Evolutionary conservation across 2,113 vertebrate genomes (phyloP), one percentile per base, ranked within the genome.

Genomic region (Aramus guarauna): DNA sequence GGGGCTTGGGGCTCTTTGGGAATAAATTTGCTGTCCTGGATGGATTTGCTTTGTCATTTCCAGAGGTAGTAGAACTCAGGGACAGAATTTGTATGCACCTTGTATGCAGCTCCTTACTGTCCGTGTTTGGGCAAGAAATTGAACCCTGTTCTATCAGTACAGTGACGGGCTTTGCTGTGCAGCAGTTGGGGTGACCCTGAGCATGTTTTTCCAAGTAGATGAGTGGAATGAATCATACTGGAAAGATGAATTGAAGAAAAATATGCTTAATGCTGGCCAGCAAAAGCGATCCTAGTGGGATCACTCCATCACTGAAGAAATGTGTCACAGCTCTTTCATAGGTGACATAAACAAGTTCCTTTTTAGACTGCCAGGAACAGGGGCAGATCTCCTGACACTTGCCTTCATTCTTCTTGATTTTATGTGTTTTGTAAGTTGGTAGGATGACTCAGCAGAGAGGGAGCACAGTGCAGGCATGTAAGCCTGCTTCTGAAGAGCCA

Each of bases 381-480:
- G 84, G 48, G 55, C 79, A 92, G 67, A 22, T 85, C 79, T 85
- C 62, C 92, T 47, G 82, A 62, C 37, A 34, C 85, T 64, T 72
- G 52, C 30, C 23, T 75, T 83, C n/a, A 13, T 86, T 86, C 62
- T 47, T 34, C 85, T 62, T 55, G 62, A 22, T 50, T 71, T 75
- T 67, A 6, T n/a, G 67, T 43, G 75, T 6, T 56, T 20, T 77
- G 14, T 37, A 41, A 58, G 39, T 15, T 52, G 60, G 43, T 53
- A 71, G 53, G 29, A 6, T 96, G 88, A 88, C 83, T 94, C 93
- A 90, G 88, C 95, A 86, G 66, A 47, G 77, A 76, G 68, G 60
- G 39, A 76, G 15, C 45, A 20, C n/a, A 20, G 27, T 29, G 85
- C 78, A 66, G 82, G 58, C 24, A 1, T 6, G 15, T 52, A 15